Conservation (phyloP, 2,113 vertebrate species). For the Ctenodactylus gundi region DNA sequence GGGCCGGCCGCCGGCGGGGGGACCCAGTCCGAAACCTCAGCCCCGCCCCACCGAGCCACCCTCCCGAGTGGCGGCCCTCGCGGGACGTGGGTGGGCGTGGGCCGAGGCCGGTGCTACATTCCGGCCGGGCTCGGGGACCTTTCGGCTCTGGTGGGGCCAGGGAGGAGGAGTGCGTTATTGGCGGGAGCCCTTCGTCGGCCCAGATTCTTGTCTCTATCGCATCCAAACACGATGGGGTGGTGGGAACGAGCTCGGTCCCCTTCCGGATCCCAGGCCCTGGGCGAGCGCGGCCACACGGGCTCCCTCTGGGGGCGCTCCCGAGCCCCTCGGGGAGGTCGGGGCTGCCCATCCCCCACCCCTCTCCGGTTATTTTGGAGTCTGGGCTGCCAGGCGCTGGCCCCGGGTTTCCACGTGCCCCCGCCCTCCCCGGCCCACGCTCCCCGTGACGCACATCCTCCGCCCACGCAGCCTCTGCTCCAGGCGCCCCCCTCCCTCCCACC, state of each 20-base stretch:
- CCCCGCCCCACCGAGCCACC: neutral
- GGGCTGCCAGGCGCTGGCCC: constrained; percentile 74
- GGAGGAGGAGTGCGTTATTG: neutral
- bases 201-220: neutral
- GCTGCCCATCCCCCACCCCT: constrained; percentile 8
- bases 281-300: neutral
- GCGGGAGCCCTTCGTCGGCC: neutral
- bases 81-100: constrained; percentile 34
- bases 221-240: neutral
- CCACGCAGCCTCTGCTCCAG: constrained; percentile 57
- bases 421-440: constrained; percentile 61
- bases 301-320: neutral
- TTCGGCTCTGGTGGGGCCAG: neutral
- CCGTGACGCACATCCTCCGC: constrained; percentile 52
- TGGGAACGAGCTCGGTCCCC: neutral
- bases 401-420: constrained; percentile 69
- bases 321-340: neutral
- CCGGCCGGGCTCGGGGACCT: constrained; percentile 12
- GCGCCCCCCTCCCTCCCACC: constrained; percentile 72
- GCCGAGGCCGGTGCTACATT: constrained; percentile 39
- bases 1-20: neutral
- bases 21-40: neutral
- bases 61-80: neutral
- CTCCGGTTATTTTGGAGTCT: constrained; percentile 69
- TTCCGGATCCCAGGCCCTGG: neutral